These are phyloP conservation scores for Netelia inedita DNA, from an alignment of 2,888 invertebrate genomes.

Conservation along the genomic window DNA sequence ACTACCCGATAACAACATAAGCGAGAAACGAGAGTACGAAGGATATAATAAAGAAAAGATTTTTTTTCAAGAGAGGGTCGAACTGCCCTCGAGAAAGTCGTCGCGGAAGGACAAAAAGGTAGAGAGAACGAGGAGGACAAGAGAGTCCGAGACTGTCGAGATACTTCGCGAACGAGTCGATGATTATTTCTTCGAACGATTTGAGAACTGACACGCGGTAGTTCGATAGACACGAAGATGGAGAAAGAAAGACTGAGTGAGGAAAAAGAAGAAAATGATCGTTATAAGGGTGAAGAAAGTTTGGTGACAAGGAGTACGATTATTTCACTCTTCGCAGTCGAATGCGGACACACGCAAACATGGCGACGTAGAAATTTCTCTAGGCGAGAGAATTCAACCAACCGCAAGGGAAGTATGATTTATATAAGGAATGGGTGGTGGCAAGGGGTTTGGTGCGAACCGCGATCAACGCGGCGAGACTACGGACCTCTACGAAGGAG, in stretches of 20 bases:
- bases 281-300: constrained; percentile 35
- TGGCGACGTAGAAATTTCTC: constrained; percentile 66
- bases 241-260: constrained; percentile 17
- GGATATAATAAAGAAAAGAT: constrained; percentile 1
- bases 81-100: constrained; percentile 18
- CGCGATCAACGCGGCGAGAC: constrained; percentile 44
- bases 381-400: constrained; percentile 72
- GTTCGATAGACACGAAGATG: constrained; percentile 50
- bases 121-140: constrained; percentile 49
- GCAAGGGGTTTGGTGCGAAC: constrained; percentile 29
- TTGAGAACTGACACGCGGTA: constrained; percentile 50
- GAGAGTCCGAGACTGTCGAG: constrained; percentile 44
- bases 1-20: background rate
- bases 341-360: constrained; percentile 77
- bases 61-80: background rate
- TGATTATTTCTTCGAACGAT: constrained; percentile 42
- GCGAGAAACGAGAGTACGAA: background rate
- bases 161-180: constrained; percentile 12
- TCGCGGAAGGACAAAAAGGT: constrained; percentile 5
- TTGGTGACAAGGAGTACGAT: constrained; percentile 69
- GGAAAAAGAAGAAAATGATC: constrained; percentile 57
- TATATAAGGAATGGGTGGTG: constrained; percentile 67
- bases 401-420: constrained; percentile 78
- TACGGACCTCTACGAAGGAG: background rate
- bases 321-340: constrained; percentile 76